Conservation (phyloP, 2,888 invertebrate species). For the Pachycephus smyrnensis region DNA sequence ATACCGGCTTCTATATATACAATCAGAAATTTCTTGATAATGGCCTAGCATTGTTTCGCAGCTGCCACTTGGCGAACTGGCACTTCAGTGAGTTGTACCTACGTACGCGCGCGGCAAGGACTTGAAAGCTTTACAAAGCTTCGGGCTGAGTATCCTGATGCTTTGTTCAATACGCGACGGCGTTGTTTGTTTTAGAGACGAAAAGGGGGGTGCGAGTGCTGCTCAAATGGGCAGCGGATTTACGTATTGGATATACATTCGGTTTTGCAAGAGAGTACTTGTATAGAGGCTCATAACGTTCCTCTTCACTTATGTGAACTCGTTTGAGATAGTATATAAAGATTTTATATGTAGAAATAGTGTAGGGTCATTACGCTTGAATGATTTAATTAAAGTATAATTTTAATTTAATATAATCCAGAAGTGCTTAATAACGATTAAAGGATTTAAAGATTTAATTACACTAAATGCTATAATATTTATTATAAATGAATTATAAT, state of each 20-base stretch:
- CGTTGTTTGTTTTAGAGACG: constrained; percentile 61
- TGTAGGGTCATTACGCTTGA: not conserved
- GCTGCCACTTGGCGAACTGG: constrained; percentile 36
- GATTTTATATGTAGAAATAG: not conserved
- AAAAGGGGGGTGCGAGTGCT: constrained; percentile 39
- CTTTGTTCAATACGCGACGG: constrained; percentile 9
- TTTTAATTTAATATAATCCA: not conserved
- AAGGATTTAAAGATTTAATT: not conserved
- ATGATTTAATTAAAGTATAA: not conserved
- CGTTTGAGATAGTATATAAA: not conserved
- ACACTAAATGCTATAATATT: not conserved
- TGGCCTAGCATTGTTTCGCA: constrained; percentile 30
- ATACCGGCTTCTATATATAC: not conserved
- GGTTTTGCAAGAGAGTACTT: constrained; percentile 34
- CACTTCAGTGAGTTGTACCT: constrained; percentile 28
- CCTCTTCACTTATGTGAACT: not conserved
- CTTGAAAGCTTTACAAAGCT: not conserved
- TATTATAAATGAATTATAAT: not conserved
- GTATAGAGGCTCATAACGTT: not conserved
- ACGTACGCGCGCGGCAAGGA: not conserved
- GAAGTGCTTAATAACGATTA: not conserved
- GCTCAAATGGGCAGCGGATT: constrained; percentile 63
- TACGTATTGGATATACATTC: constrained; percentile 46
- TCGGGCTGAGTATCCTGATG: not conserved
- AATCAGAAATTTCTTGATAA: constrained; percentile 10